Evolutionary conservation across 2,888 invertebrate genomes (phyloP), one percentile per base, ranked within the genome.

Genomic region (Athripsodes cinereus): DNA sequence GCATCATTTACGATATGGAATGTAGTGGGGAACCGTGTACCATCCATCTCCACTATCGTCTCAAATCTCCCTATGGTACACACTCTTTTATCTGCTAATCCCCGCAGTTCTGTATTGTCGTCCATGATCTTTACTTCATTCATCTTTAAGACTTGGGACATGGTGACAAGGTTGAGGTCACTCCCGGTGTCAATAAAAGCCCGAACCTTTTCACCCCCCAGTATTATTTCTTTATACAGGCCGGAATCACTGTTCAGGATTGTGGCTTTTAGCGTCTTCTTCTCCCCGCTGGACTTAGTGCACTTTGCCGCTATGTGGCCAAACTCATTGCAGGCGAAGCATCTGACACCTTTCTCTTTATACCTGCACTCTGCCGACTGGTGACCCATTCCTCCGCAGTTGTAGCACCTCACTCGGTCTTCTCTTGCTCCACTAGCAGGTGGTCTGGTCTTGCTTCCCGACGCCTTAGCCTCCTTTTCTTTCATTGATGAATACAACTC

Each of bases 341-440:
- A 47, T 13, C 47, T 47, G 19, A 21, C 21, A 6, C 47, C 47
- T 20, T 47, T 47, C 47, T 47, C 47, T 47, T 21, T 47, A 16
- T 20, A 47, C 16, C 21, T 8, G 13, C 47, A 47, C 8, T 47
- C 21, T 21, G 19, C 21, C 8, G 47, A 47, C 47, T 47, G 20
- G 16, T 47, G 47, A 13, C 47, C 47, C 47, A 21, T 47, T 47
- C 47, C 47, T 47, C 47, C 47, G 13, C 47, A 47, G 21, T 47
- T 47, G 16, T 8, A 47, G 13, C 47, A 47, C 47, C 47, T 19
- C 40, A 3, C 40, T 16, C 40, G 40, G 8, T 40, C 40, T 40
- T 40, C 40, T 13, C 40, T 40, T 8, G 47, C 13, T 3, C 21
- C 47, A 21, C 19, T 20, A 11, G 20, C 8, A 5, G 16, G 6